Evolutionary conservation across 2,797 vertebrate genomes (phyloP).

Genomic region (Pogonophryne albipinna): DNA sequence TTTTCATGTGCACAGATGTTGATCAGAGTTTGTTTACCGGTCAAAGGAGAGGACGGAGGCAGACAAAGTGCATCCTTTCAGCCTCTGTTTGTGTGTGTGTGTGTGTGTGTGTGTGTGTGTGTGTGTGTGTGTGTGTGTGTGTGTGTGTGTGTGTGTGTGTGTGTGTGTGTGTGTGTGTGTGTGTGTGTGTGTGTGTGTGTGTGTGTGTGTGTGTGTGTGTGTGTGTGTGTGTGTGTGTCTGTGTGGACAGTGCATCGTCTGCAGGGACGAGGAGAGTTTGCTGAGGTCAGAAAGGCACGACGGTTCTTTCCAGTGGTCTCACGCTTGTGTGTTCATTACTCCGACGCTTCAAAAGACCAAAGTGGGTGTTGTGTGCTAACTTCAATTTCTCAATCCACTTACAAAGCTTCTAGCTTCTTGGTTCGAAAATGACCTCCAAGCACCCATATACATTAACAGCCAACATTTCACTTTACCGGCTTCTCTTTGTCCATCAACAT

Average conservation of each 20-base stretch:
- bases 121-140: too few species aligned
- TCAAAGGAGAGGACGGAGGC: conserved; percentile 27
- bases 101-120: conserved; percentile 8
- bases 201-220: too few species aligned
- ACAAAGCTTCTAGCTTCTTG: conserved; percentile 47
- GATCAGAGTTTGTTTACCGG: conserved; percentile 47
- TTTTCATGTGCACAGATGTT: conserved; percentile 43
- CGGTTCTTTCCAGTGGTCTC: conserved; percentile 36
- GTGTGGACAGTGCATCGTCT: conserved; percentile 50
- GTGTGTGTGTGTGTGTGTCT: conserved; percentile 9
- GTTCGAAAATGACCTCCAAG: conserved; percentile 60
- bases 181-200: too few species aligned
- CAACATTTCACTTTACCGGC: conserved; percentile 51
- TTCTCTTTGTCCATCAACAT: conserved; percentile 69
- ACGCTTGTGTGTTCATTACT: conserved; percentile 55
- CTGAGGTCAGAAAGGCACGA: conserved; percentile 50
- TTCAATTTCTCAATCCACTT: conserved; percentile 65
- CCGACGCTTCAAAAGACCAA: conserved; percentile 60
- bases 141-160: too few species aligned
- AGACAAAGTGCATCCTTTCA: conserved; percentile 39
- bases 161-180: too few species aligned
- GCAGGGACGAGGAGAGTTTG: conserved; percentile 54
- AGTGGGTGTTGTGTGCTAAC: conserved; percentile 55
- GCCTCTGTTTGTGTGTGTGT: conserved; percentile 27
- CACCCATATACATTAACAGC: conserved; percentile 65